Evolutionary conservation across 2,113 vertebrate species (phyloP).

Genomic region (Xerus inauris): DNA sequence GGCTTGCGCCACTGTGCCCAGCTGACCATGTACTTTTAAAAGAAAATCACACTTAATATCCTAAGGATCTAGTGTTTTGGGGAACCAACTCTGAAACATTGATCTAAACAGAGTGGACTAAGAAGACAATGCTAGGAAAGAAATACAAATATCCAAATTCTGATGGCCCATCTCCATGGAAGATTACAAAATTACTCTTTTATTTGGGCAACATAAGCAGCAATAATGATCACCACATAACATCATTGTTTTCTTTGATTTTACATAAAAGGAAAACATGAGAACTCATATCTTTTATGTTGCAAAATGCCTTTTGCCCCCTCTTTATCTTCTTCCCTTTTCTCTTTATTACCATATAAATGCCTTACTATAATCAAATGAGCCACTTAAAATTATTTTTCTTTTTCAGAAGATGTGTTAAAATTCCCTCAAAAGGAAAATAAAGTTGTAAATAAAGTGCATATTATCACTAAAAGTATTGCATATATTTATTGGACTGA

Average conservation of each 20-base stretch:
- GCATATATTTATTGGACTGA: background rate
- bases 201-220: background rate
- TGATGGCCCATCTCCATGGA: background rate
- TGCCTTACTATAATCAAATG: background rate
- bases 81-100: background rate
- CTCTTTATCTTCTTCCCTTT: background rate
- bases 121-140: background rate
- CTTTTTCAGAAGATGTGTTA: slow-evolving; percentile 19
- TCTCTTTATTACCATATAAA: background rate
- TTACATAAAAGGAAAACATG: background rate
- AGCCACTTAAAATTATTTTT: background rate
- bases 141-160: background rate
- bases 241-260: background rate
- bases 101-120: background rate
- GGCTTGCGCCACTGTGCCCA: too few relatives aligned
- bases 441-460: background rate
- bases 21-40: background rate
- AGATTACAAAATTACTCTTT: background rate
- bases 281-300: background rate
- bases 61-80: background rate
- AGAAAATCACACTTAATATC: background rate
- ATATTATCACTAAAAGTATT: background rate
- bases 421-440: slow-evolving; percentile 23
- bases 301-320: background rate
- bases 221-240: background rate